Evolutionary conservation across 2,113 vertebrate genomes (phyloP), one percentile per base, ranked within the genome.

Genomic region (Piliocolobus tephrosceles): DNA sequence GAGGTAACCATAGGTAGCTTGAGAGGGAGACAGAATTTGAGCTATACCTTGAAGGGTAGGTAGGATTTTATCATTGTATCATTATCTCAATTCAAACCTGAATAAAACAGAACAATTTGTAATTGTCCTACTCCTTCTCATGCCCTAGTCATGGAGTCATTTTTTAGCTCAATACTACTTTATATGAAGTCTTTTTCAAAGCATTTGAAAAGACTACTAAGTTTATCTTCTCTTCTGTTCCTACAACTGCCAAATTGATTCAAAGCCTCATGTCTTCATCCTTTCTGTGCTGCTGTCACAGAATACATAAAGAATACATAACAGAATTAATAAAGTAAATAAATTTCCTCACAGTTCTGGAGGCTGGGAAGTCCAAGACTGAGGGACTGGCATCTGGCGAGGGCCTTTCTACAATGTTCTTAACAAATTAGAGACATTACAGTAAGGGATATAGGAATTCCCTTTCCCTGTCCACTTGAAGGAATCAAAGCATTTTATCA

Each of bases 361-460:
- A 32, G 43, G 43, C 27, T 78, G 27, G 14, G 43, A 78, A 78
- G 75, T 78, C 75, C 14, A 17, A 47, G 43, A 76, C 45, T 1
- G 27, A 47, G 75, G 43, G 43, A 8, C 45, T 27, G 16, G 8
- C 75, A 18, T 32, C 14, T 47, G 14, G 43, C 1, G 2, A 32
- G 75, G 16, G 43, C 14, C 43, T 78, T 47, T 27, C 27, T 32
- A 14, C 27, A 98, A 98, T 98, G 98, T 99, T 98, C 98, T 99
- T 99, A 98, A 98, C 96, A 98, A 98, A 98, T 98, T 98, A 99
- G 75, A 94, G 94, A 91, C 94, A 96, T 97, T 98, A 76, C 96
- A 94, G 96, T 94, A 94, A 98, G 97, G 98, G 97, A 98, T 91
- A 84, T 73, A 90, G 97, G 90, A 97, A 98, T 98, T 98, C 98